These are phyloP conservation scores for Microplitis manilae DNA, from an alignment of 2,888 invertebrate genomes.

Conservation along the genomic window DNA sequence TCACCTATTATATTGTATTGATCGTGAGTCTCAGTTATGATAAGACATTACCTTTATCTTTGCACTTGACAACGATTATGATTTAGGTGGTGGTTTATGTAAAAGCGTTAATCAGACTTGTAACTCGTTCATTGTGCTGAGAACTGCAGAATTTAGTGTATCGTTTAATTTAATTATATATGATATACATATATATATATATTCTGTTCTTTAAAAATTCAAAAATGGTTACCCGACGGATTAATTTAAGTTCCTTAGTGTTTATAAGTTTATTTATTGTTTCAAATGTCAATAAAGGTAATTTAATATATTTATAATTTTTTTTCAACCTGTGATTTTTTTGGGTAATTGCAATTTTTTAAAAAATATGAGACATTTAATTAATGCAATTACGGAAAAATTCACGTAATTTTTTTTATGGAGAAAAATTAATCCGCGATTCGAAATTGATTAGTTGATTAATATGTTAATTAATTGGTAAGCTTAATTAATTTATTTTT, in stretches of 20 bases:
- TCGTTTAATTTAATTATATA: background rate
- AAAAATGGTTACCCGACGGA: background rate
- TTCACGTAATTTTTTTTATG: no score
- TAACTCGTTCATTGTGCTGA: background rate
- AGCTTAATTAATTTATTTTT: no score
- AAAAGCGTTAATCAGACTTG: constrained; percentile 7
- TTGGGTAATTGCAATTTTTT: no score
- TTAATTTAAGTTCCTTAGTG: background rate
- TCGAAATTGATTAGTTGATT: no score
- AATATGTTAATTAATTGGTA: no score
- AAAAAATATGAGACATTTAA: no score
- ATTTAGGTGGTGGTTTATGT: constrained; percentile 11
- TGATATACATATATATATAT: background rate
- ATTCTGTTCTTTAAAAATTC: background rate
- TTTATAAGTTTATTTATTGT: background rate
- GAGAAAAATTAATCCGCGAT: no score
- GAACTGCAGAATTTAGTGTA: background rate
- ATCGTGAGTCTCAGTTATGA: constrained; percentile 20
- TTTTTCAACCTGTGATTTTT: background rate
- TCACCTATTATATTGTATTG: constrained; percentile 13
- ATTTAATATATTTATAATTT: background rate
- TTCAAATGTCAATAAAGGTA: constrained; percentile 3
- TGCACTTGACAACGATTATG: constrained; percentile 8
- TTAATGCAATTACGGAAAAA: no score
- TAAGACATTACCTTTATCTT: constrained; percentile 17